Evolutionary conservation across 1,140 invertebrate species (phyloP), one percentile per base, ranked within the genome.

Genomic region (Drosophila sproati): DNA sequence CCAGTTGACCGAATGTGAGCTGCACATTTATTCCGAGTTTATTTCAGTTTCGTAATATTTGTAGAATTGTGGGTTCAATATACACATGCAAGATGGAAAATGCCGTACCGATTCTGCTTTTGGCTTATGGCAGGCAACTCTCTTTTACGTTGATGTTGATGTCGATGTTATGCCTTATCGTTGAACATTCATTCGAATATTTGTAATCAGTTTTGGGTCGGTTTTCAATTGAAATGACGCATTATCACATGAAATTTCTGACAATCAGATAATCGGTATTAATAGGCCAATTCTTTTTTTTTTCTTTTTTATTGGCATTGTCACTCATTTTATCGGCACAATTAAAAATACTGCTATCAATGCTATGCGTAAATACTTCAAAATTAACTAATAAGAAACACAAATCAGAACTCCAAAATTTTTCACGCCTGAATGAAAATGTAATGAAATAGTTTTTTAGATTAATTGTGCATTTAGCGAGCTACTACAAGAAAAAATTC

Each of bases 191-290:
- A n/a, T 43, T n/a, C 39, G 6, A 39, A 39, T 39, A 39, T 39
- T 45, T 41, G 48, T 61, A 54, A 70, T 61, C 57, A 61, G 28
- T 37, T 62, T 39, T 39, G 3, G 39, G 39, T 0, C n/a, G 31
- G 0, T 61, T 50, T 43, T 31, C 34, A 41, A 51, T 35, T 35
- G n/a, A 52, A 59, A 43, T 48, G 1, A 48, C 34, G n/a, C 45
- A 68, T 60, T 66, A 72, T 66, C 61, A 55, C 31, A 41, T 7
- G 8, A 68, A 54, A 51, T 45, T 48, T n/a, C 10, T 28, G 47
- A 4, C 0, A 8, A 73, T 60, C 35, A 41, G 64, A 73, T 69
- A 73, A 50, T 20, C 50, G 10, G 20, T 35, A 62, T 48, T 45
- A 54, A 45, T 52, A 47, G 43, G n/a, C 7, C 32, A 4, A 20